Conservation (phyloP, 2,888 invertebrate genomes). For the Drosophila acutilabella region DNA sequence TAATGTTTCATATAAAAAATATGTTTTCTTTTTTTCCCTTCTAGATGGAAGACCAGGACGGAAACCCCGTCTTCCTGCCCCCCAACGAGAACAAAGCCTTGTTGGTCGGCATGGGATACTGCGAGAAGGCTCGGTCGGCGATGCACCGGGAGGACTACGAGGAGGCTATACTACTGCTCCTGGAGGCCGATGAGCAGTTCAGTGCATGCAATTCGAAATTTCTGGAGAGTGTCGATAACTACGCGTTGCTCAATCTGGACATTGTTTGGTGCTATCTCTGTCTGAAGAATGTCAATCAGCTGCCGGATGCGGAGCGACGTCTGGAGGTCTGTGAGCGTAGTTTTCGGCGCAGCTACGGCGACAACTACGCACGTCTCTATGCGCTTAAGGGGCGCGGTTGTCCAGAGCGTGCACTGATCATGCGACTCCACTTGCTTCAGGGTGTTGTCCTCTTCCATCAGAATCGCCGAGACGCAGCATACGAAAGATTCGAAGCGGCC, state of each 20-base stretch:
- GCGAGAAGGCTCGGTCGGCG: slow-evolving; percentile 91
- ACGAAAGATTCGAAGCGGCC: slow-evolving; percentile 87
- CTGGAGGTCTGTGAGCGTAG: slow-evolving; percentile 89
- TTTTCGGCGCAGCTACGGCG: slow-evolving; percentile 89
- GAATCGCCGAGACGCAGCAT: slow-evolving; percentile 89
- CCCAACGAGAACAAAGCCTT: slow-evolving; percentile 89
- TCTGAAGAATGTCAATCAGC: slow-evolving; percentile 88
- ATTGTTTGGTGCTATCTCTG: slow-evolving; percentile 96
- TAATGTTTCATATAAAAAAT: no score
- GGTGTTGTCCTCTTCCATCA: slow-evolving; percentile 92
- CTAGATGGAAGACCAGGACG: slow-evolving; percentile 91
- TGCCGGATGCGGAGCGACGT: slow-evolving; percentile 90
- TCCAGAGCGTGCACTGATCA: slow-evolving; percentile 90
- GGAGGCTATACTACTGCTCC: slow-evolving; percentile 89
- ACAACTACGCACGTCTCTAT: slow-evolving; percentile 87
- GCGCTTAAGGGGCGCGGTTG: slow-evolving; percentile 87
- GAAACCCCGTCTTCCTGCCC: slow-evolving; percentile 90
- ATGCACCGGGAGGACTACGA: slow-evolving; percentile 89
- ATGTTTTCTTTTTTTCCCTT: background rate
- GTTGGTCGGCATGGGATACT: slow-evolving; percentile 91
- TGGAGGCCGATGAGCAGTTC: slow-evolving; percentile 92
- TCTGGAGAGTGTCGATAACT: slow-evolving; percentile 91
- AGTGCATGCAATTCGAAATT: slow-evolving; percentile 85
- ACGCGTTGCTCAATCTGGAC: slow-evolving; percentile 92
- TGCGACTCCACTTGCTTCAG: slow-evolving; percentile 92